Percentiles rank a stretch among this genome's conserved stretches.
Conservation (phyloP, 2,888 invertebrate species). For the Chrysotoxum bicinctum region DNA sequence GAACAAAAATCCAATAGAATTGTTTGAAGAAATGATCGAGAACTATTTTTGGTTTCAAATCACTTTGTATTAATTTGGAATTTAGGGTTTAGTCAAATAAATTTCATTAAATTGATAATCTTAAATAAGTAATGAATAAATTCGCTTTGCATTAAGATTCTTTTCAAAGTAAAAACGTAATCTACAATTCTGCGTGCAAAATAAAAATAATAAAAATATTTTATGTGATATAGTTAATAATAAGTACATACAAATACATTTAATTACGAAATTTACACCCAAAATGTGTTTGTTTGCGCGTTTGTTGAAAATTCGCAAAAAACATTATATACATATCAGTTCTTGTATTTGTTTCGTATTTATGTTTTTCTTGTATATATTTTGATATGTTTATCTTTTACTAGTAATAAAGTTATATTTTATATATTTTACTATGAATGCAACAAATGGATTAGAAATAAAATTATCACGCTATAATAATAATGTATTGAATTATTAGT, state of each 20-base stretch:
- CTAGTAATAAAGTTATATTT: constrained; percentile 22
- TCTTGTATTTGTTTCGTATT: not conserved
- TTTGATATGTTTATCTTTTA: not conserved
- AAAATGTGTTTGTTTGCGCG: not conserved
- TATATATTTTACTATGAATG: constrained; percentile 34
- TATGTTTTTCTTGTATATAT: not conserved
- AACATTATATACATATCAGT: not conserved
- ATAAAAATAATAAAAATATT: not conserved
- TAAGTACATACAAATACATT: not conserved
- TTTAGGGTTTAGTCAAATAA: too few relatives aligned
- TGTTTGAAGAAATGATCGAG: too few relatives aligned
- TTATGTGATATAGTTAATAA: not conserved
- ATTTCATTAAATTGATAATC: too few relatives aligned
- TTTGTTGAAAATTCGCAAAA: not conserved
- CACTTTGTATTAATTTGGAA: too few relatives aligned
- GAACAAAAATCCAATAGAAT: too few relatives aligned
- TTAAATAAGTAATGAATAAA: not conserved
- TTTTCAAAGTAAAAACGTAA: not conserved
- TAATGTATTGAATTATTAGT: not conserved
- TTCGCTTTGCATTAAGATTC: not conserved
- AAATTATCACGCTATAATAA: constrained; percentile 15
- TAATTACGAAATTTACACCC: not conserved
- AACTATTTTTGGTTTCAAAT: too few relatives aligned
- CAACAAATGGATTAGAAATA: constrained; percentile 27
- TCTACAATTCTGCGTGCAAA: not conserved